Evolutionary conservation across 2,888 invertebrate genomes (phyloP), one percentile per base, ranked within the genome.

Genomic region (Adelognathus sp.): DNA sequence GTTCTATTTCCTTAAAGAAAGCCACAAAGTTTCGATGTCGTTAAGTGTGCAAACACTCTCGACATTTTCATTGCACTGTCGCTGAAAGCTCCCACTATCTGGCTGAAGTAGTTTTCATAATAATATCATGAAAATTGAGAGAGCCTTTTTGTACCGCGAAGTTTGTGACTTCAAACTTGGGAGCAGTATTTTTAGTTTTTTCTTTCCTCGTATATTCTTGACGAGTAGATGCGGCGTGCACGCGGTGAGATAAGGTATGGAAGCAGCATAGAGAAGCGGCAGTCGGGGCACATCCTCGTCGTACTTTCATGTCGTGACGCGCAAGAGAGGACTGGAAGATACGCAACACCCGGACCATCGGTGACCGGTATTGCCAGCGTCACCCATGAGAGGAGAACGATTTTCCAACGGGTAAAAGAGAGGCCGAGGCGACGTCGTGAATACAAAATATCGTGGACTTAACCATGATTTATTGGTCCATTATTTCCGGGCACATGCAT

Each of bases 391-490:
- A 29, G n/a, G n/a, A 76, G 79, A 73, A 76, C 74, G 83, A 84
- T 84, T 84, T 84, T 78, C 56, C 76, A 63, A 11, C 58, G 78
- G 52, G 70, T 61, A 52, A 46, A 54, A 16, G 66, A 39, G 44
- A n/a, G 69, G 64, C 69, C 74, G 71, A 71, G 67, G 74, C 71
- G 80, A 76, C 77, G 81, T 82, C 86, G 82, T 86, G 86, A 87
- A 87, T 87, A 85, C 83, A 83, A 82, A 85, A 81, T 76, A 71
- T n/a, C 67, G 74, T 61, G 80, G 71, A 70, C 60, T 67, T 79
- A 77, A 75, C 70, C 78, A 80, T 85, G 85, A 87, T 82, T 86
- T 86, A 87, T 85, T 81, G 84, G 80, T 79, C 81, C 82, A 86
- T 86, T 87, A 87, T 84, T 86, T 84, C 82, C 80, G 79, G 81